Evolutionary conservation across 2,797 vertebrate species (phyloP).

Genomic region (Hydrolagus colliei): DNA sequence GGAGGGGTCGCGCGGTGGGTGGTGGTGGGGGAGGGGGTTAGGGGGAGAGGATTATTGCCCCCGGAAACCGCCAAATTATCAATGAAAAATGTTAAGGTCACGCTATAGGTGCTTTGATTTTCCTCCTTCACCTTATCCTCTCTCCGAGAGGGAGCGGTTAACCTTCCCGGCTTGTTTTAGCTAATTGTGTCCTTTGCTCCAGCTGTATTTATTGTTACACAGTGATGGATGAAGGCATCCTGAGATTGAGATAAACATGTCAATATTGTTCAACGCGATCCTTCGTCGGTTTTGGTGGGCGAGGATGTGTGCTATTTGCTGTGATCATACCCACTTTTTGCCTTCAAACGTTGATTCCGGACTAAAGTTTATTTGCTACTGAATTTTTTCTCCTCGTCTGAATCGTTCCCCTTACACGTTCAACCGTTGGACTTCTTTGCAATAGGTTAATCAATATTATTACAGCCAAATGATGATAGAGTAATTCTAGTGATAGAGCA

Average conservation of each 20-base stretch:
- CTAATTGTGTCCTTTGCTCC: constrained; percentile 11
- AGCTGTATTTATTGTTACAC: constrained; percentile 26
- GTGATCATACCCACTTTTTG: not conserved
- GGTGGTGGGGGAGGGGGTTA: too few relatives aligned
- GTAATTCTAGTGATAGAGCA: too few relatives aligned
- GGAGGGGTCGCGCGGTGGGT: too few relatives aligned
- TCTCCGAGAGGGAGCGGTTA: not conserved
- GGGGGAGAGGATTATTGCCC: too few relatives aligned
- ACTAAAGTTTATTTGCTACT: not conserved
- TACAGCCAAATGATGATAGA: too few relatives aligned
- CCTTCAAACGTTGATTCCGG: not conserved
- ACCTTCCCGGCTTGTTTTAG: not conserved
- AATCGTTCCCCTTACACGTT: too few relatives aligned
- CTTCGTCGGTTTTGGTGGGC: not conserved
- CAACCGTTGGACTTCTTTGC: too few relatives aligned
- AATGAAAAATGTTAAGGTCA: not conserved
- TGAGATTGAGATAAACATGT: constrained; percentile 6
- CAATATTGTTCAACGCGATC: constrained; percentile 18
- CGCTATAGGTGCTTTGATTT: not conserved
- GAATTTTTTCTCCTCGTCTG: too few relatives aligned
- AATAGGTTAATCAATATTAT: too few relatives aligned
- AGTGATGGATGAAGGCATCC: not conserved
- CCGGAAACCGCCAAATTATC: not conserved
- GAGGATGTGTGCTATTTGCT: not conserved
- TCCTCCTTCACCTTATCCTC: not conserved